Conservation (phyloP, 1,140 invertebrate species). For the Hestina assimilis region DNA sequence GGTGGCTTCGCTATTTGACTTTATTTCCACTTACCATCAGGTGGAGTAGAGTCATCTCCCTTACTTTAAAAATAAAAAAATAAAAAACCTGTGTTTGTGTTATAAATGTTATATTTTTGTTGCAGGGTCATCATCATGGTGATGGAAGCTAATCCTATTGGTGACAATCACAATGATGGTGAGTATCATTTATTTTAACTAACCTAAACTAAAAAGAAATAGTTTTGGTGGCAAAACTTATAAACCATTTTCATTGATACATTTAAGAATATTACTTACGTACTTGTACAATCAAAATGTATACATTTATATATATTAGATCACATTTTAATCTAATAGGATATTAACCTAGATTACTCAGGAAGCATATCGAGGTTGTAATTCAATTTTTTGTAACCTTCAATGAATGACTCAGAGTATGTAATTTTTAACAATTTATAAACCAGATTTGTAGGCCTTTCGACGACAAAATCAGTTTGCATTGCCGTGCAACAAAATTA, state of each 20-base stretch:
- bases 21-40: too few species aligned
- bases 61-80: too few species aligned
- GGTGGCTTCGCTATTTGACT: too few species aligned
- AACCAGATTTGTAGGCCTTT: too few species aligned
- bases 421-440: background rate
- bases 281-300: too few species aligned
- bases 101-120: conserved; percentile 28
- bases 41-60: too few species aligned
- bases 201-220: background rate
- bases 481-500: too few species aligned
- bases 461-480: too few species aligned
- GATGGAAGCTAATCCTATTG: conserved; percentile 62
- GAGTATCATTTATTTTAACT: conserved; percentile 11
- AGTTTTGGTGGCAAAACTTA: too few species aligned
- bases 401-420: background rate
- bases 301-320: background rate
- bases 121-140: conserved; percentile 57
- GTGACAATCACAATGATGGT: conserved; percentile 59
- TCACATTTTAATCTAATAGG: background rate
- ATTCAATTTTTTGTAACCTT: background rate
- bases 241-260: too few species aligned
- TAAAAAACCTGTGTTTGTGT: background rate
- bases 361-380: background rate
- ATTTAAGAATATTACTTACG: too few species aligned
- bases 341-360: background rate